Percentiles rank a stretch among this genome's conserved stretches.
Evolutionary conservation across 1,140 invertebrate genomes (phyloP).

Genomic region (Dreissena polymorpha): DNA sequence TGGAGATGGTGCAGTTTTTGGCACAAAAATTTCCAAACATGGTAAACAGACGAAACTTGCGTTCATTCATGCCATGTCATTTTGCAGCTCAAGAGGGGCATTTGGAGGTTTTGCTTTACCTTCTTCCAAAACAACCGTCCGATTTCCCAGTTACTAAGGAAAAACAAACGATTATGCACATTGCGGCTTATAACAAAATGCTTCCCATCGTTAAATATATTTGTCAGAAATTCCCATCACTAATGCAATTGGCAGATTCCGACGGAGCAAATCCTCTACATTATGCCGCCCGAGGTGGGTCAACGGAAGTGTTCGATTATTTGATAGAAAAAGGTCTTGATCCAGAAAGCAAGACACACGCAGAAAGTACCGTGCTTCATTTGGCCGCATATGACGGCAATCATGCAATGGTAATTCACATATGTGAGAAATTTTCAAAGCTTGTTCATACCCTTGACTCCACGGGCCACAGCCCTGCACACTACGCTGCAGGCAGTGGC

Average conservation of each 20-base stretch:
- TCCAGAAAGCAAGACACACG: background rate
- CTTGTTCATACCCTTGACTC: constrained; percentile 26
- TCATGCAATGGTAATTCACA: constrained; percentile 13
- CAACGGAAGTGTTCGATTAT: constrained; percentile 3
- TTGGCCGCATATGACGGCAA: constrained; percentile 38
- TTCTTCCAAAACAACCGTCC: background rate
- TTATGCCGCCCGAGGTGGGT: constrained; percentile 21
- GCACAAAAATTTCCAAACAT: constrained; percentile 12
- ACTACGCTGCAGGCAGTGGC: constrained; percentile 43
- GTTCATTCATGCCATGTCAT: constrained; percentile 23
- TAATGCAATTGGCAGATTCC: background rate
- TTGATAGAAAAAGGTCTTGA: constrained; percentile 6
- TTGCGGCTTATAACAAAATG: constrained; percentile 30
- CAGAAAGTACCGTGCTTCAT: constrained; percentile 33
- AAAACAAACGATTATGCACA: constrained; percentile 30
- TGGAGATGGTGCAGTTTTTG: constrained; percentile 19
- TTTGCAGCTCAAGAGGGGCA: constrained; percentile 47
- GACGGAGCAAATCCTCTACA: constrained; percentile 16
- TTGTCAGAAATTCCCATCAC: constrained; percentile 13
- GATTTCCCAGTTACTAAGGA: constrained; percentile 12
- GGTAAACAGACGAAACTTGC: constrained; percentile 5
- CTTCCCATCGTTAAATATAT: constrained; percentile 16
- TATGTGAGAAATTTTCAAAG: constrained; percentile 21
- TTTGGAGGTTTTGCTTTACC: constrained; percentile 3
- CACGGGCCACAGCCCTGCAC: constrained; percentile 27